Percentiles rank a stretch among this genome's conserved stretches.
phyloP scores from a whole-genome alignment of 2,797 vertebrate species.

The Cottoperca gobio region DNA sequence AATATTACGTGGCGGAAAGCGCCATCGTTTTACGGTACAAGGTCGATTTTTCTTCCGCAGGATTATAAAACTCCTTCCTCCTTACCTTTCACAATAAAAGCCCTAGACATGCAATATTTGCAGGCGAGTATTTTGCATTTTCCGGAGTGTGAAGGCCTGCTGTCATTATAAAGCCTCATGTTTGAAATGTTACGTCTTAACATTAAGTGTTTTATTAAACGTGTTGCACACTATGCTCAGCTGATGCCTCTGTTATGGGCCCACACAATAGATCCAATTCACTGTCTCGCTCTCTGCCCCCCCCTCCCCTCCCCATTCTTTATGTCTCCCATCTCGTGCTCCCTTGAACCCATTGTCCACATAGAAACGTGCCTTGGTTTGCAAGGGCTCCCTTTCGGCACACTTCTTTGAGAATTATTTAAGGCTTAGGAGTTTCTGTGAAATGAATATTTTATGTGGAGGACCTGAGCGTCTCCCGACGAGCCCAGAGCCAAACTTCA shows the following conservation, averaged over 20 bases:
- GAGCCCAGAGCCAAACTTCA: constrained; percentile 84
- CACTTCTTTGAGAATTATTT: constrained; percentile 90
- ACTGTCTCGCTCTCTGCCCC: constrained; percentile 10
- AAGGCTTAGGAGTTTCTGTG: constrained; percentile 86
- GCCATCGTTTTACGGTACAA: too few species aligned
- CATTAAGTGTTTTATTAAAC: constrained; percentile 19
- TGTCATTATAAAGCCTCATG: constrained; percentile 5
- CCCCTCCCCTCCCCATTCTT: neutral
- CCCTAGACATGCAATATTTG: too few species aligned
- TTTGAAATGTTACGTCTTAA: constrained; percentile 7
- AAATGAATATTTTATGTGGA: constrained; percentile 88
- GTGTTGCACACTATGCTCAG: constrained; percentile 29
- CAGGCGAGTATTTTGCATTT: too few species aligned
- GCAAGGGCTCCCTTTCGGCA: constrained; percentile 78
- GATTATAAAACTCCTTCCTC: too few species aligned
- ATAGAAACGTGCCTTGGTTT: constrained; percentile 82
- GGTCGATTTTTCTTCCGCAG: too few species aligned
- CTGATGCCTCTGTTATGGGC: constrained; percentile 52
- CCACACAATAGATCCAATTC: constrained; percentile 57
- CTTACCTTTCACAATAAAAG: too few species aligned
- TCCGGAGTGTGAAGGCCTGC: neutral
- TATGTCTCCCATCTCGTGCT: constrained; percentile 48
- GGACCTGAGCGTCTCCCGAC: constrained; percentile 81
- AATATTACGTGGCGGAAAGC: too few species aligned
- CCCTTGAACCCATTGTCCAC: constrained; percentile 84